Base-by-base conservation (phyloP, 2,113 vertebrate species). In the Carlito syrichta region DNA sequence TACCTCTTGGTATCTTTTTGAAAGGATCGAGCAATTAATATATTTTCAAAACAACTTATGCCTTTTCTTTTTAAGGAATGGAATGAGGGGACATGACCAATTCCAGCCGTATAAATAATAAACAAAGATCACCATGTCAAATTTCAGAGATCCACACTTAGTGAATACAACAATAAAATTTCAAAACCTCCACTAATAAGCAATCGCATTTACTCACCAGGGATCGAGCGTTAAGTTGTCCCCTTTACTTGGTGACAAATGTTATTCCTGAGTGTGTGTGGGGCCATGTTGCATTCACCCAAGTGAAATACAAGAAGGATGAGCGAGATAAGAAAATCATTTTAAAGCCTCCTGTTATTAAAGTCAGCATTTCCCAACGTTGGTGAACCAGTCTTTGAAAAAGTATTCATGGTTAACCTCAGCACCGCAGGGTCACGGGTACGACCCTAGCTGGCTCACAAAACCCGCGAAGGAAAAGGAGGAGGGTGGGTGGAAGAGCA, bases 331-430 rank as follows among this genome's bases (percentile, higher is more conserved):
- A 97, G 95, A 93, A 96, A 94, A 94, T 95, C 0, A 89, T 94
- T 96, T 94, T 89, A 68, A 89, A 95, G 68, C 35, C 95, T 97
- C 92, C 86, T 76, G 93, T 86, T 84, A 94, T 35, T 82, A 92
- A 95, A 97, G 96, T 58, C 83, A 52, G 95, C 86, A 30, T 86
- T 83, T 97, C 88, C 97, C 94, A 9, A 71, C 40, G 76, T 87
- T 95, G 90, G 69, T 19, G 79, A 74, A 94, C 86, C 74, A 82
- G 96, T 91, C 90, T 98, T 89, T 91, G 93, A 83, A 96, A 96
- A 97, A 93, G 89, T 93, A 96, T 94, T 97, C 92, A 71, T 77
- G 96, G 95, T 97, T 97, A 96, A 97, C 98, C 95, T 97, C 69
- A 58, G 97, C 88, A 94, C 95, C 58, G 17, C 23, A 77, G 79